Percentiles rank a stretch among this genome's conserved stretches.
Evolutionary conservation across 2,113 vertebrate genomes (phyloP).

Genomic region (Blennius ocellaris): DNA sequence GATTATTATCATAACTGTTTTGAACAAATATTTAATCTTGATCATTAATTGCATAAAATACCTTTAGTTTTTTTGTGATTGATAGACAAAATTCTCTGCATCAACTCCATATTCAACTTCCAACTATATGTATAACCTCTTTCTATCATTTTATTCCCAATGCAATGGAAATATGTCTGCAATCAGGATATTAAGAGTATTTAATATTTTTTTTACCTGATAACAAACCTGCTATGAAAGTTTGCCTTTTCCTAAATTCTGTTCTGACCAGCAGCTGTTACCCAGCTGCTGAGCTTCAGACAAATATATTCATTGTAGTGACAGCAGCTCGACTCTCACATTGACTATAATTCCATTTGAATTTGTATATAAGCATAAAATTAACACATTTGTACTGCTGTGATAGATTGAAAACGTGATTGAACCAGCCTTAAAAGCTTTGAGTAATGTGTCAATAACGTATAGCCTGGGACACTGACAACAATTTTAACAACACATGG

Average conservation of each 20-base stretch:
- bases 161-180: not conserved
- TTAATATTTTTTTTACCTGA: not conserved
- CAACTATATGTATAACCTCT: not conserved
- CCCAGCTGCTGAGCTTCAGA: not conserved
- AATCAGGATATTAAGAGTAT: not conserved
- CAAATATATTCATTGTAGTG: not conserved
- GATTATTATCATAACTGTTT: not conserved
- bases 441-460: too few relatives aligned
- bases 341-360: not conserved
- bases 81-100: not conserved
- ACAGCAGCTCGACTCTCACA: not conserved
- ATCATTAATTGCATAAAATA: not conserved
- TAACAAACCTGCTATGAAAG: not conserved
- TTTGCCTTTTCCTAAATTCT: not conserved
- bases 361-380: not conserved
- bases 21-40: not conserved
- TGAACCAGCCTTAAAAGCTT: too few relatives aligned
- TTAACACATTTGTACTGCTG: too few relatives aligned
- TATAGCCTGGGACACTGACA: too few relatives aligned
- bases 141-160: not conserved
- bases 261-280: not conserved
- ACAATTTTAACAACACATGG: too few relatives aligned
- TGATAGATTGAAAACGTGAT: too few relatives aligned
- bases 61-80: not conserved
- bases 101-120: not conserved